These are phyloP conservation scores for Pygoscelis antarcticus DNA, from an alignment of 2,113 vertebrate genomes.

Conservation along the genomic window DNA sequence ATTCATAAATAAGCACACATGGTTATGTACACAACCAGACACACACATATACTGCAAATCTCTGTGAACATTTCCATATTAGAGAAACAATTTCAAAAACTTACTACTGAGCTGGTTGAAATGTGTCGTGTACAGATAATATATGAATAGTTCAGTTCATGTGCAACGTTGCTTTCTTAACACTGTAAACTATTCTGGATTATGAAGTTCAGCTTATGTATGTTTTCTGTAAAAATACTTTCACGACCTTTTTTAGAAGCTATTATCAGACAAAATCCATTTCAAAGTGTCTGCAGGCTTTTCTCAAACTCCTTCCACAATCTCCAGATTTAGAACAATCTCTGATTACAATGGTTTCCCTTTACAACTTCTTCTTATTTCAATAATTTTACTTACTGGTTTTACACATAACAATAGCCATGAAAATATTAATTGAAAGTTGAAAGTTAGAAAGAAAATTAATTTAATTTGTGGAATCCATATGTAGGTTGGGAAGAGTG, in stretches of 20 bases:
- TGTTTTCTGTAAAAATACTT: not conserved
- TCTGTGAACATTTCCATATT: not conserved
- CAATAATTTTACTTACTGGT: not conserved
- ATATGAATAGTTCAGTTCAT: not conserved
- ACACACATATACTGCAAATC: not conserved
- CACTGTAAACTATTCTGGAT: not conserved
- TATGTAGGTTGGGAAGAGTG: not conserved
- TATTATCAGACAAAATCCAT: not conserved
- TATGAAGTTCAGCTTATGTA: not conserved
- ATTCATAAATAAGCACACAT: not conserved
- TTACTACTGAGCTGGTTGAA: not conserved
- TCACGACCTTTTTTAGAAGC: not conserved
- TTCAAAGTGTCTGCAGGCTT: not conserved
- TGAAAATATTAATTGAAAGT: not conserved
- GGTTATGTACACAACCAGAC: not conserved
- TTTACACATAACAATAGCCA: not conserved
- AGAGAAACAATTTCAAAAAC: not conserved
- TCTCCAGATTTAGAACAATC: not conserved
- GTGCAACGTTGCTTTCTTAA: not conserved
- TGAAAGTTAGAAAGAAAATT: not conserved
- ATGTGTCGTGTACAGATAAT: not conserved
- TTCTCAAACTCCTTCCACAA: not conserved
- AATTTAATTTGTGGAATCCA: not conserved
- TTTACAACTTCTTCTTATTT: not conserved
- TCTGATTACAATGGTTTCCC: not conserved